These are phyloP conservation scores for Exaiptasia diaphana DNA, from an alignment of 64 coral and sea anemone genomes.

Conservation along the genomic window DNA sequence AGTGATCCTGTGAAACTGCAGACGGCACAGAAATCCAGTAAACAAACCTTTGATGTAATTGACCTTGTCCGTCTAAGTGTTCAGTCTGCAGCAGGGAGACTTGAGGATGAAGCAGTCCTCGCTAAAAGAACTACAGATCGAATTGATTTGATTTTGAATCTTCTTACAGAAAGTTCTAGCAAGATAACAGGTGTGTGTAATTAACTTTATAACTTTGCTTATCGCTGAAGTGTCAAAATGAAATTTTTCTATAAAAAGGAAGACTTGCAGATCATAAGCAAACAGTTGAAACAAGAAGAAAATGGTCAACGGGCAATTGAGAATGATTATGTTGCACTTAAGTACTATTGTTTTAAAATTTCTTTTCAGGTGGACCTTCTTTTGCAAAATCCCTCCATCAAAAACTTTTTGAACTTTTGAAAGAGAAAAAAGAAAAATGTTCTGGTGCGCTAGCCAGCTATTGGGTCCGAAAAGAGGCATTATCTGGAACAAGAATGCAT, in stretches of 20 bases:
- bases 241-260: too few relatives aligned
- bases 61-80: constrained; percentile 44
- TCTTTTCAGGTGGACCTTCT: too few relatives aligned
- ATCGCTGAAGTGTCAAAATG: too few relatives aligned
- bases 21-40: not conserved
- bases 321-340: too few relatives aligned
- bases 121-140: constrained; percentile 38
- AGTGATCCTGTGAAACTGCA: not conserved
- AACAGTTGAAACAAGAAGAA: too few relatives aligned
- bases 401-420: constrained; percentile 29
- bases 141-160: constrained; percentile 39
- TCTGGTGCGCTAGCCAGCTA: constrained; percentile 1
- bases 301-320: too few relatives aligned
- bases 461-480: constrained; percentile 54
- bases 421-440: constrained; percentile 46
- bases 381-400: constrained; percentile 4
- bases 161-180: constrained; percentile 26
- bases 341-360: too few relatives aligned
- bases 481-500: constrained; percentile 66
- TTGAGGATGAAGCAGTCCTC: constrained; percentile 33
- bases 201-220: too few relatives aligned
- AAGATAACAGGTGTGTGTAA: not conserved
- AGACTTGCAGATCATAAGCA: too few relatives aligned
- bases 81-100: constrained; percentile 56
- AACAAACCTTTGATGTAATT: not conserved